Conservation (phyloP, 2,888 invertebrate genomes). For the Drosophila paracracens region DNA sequence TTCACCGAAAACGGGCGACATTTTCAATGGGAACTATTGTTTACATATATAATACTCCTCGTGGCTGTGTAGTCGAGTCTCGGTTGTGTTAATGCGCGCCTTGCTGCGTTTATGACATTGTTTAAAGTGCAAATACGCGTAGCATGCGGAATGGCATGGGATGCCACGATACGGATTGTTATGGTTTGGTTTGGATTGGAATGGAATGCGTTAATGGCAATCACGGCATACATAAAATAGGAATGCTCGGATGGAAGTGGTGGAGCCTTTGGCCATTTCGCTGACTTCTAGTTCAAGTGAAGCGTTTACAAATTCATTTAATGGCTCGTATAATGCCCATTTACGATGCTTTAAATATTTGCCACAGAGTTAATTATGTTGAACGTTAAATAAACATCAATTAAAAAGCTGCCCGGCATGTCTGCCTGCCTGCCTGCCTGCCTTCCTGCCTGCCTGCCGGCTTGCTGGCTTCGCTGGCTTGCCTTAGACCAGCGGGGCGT, state of each 20-base stretch:
- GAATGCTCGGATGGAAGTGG: background rate
- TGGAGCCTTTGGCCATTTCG: constrained; percentile 23
- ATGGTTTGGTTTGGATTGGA: background rate
- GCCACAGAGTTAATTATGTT: constrained; percentile 78
- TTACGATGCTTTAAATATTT: constrained; percentile 80
- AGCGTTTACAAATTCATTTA: constrained; percentile 80
- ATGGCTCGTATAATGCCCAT: constrained; percentile 75
- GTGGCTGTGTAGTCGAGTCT: background rate
- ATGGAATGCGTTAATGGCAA: constrained; percentile 29
- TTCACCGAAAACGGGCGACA: constrained; percentile 32
- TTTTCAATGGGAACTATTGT: constrained; percentile 29
- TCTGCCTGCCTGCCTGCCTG: background rate
- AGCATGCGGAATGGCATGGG: constrained; percentile 4
- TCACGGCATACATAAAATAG: constrained; percentile 47
- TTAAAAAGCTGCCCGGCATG: constrained; percentile 66
- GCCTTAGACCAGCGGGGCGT: constrained; percentile 46
- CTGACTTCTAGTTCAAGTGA: constrained; percentile 65
- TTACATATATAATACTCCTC: background rate
- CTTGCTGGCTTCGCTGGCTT: background rate
- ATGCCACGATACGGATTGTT: background rate
- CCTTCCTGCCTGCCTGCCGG: background rate
- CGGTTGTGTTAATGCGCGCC: constrained; percentile 74
- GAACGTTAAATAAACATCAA: constrained; percentile 81
- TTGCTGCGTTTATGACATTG: constrained; percentile 76
- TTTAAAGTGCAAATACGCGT: constrained; percentile 61